phyloP scores from a whole-genome alignment of 2,113 vertebrate species.

The Psilopsiagon aymara region DNA sequence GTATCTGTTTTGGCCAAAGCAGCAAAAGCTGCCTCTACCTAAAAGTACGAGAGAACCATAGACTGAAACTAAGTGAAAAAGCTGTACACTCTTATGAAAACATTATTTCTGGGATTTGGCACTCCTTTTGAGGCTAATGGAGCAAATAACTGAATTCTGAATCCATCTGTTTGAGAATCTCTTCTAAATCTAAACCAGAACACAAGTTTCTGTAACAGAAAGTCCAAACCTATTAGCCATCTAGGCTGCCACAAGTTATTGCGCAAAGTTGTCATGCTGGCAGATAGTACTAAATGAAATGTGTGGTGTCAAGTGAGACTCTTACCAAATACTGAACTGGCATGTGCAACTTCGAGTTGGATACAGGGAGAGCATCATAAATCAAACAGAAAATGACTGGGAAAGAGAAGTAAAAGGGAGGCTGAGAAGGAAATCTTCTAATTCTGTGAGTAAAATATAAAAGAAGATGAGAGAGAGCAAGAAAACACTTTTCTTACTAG shows the following conservation, averaged over 20 bases:
- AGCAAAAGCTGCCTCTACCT: not conserved
- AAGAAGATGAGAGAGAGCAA: not conserved
- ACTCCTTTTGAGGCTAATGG: not conserved
- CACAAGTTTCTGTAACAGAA: not conserved
- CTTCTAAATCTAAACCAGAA: not conserved
- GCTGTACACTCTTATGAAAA: not conserved
- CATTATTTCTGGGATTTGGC: not conserved
- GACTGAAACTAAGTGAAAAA: not conserved
- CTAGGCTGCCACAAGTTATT: not conserved
- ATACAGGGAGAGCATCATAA: not conserved
- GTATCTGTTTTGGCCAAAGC: not conserved
- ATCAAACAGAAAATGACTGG: not conserved
- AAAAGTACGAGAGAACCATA: not conserved
- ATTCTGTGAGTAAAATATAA: not conserved
- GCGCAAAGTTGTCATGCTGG: not conserved
- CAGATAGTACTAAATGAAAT: not conserved
- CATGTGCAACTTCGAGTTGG: not conserved
- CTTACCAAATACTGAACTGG: not conserved
- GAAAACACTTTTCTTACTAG: not conserved
- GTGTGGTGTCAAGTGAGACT: not conserved
- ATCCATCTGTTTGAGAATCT: not conserved
- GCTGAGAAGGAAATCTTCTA: not conserved
- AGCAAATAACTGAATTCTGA: not conserved
- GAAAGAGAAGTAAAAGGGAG: not conserved
- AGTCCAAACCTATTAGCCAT: not conserved